A percentile compares a stretch with the other conserved stretches of the same genome.
Evolutionary conservation across 1,140 invertebrate species (phyloP).

Genomic region (Drosophila murphyi): DNA sequence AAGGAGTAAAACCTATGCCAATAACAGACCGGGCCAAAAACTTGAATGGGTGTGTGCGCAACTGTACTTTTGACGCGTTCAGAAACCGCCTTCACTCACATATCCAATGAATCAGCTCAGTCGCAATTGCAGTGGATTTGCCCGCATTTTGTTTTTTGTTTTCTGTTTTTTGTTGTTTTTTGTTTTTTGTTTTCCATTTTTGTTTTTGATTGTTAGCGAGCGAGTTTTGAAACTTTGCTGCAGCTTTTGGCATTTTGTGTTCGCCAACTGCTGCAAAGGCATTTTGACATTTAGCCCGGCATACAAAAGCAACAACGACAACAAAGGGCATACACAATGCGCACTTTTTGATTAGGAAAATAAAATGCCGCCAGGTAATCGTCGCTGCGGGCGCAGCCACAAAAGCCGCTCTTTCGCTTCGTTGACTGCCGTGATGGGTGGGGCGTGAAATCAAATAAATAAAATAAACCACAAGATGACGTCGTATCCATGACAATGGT

Average conservation of each 20-base stretch:
- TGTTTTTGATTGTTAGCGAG: constrained; percentile 48
- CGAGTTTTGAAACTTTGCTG: constrained; percentile 52
- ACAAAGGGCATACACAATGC: constrained; percentile 57
- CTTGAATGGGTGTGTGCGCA: constrained; percentile 14
- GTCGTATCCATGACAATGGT: constrained; percentile 74
- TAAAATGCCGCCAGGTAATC: constrained; percentile 63
- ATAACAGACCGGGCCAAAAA: constrained; percentile 20
- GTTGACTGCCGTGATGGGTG: constrained; percentile 33
- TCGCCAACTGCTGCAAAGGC: constrained; percentile 12
- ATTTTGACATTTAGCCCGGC: constrained; percentile 17
- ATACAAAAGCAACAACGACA: constrained; percentile 12
- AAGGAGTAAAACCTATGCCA: constrained; percentile 18
- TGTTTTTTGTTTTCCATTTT: neutral
- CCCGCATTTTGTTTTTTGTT: constrained; percentile 23
- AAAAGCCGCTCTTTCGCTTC: constrained; percentile 53
- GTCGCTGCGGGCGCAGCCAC: constrained; percentile 67
- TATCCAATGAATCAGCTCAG: constrained; percentile 43
- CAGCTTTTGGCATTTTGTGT: constrained; percentile 41
- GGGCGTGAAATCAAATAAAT: constrained; percentile 77
- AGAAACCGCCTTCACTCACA: constrained; percentile 57
- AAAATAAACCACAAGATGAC: constrained; percentile 81
- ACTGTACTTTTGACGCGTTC: constrained; percentile 63
- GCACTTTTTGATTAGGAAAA: constrained; percentile 70
- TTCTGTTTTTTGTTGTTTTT: too few species aligned
- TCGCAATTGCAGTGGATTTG: constrained; percentile 40